These are phyloP conservation scores for Alloscopus bannaensis DNA, from an alignment of 2,888 invertebrate species.

Conservation along the genomic window DNA sequence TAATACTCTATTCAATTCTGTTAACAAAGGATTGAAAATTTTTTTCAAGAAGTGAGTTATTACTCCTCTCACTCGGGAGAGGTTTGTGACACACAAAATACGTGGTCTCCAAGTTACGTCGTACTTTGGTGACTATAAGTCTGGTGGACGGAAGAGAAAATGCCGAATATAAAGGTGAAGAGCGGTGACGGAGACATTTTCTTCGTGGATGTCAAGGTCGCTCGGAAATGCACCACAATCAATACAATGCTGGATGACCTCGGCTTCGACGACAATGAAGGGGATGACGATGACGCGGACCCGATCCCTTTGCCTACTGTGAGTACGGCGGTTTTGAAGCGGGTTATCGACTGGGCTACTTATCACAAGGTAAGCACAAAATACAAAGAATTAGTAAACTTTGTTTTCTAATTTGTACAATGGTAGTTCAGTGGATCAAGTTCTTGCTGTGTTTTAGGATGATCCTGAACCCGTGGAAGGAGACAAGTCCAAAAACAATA, in stretches of 20 bases:
- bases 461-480: constrained; percentile 97
- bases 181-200: constrained; percentile 97
- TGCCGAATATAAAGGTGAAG: constrained; percentile 96
- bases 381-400: too few species aligned
- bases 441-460: constrained; percentile 77
- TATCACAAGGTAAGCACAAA: constrained; percentile 82
- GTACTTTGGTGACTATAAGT: too few species aligned
- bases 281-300: constrained; percentile 96
- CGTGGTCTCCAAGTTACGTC: too few species aligned
- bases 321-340: constrained; percentile 95
- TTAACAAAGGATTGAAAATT: too few species aligned
- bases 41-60: too few species aligned
- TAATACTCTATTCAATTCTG: too few species aligned
- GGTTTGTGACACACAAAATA: too few species aligned
- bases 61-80: too few species aligned
- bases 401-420: not conserved
- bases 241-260: constrained; percentile 97
- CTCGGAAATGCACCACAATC: constrained; percentile 97
- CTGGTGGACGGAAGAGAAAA: too few species aligned
- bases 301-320: constrained; percentile 98
- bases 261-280: constrained; percentile 91
- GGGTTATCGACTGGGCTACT: constrained; percentile 94
- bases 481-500: constrained; percentile 98
- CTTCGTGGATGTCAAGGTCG: constrained; percentile 97
- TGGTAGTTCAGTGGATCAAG: not conserved